A percentile compares a stretch with the other conserved stretches of the same genome.
These are phyloP conservation scores for Cyprinodon diabolis DNA, from an alignment of 2,797 vertebrate species.

Conservation along the genomic window DNA sequence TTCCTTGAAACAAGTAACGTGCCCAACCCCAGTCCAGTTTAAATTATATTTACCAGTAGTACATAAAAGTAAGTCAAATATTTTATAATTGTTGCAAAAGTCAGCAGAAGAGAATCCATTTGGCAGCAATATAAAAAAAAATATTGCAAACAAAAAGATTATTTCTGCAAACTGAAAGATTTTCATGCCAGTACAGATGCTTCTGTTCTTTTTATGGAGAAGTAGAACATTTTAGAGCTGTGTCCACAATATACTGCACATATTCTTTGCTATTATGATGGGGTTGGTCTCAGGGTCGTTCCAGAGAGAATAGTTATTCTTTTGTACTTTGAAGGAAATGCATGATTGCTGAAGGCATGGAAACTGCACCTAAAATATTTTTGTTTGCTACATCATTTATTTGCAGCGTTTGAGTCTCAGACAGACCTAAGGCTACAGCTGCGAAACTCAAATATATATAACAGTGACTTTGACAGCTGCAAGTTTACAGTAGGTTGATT, in stretches of 20 bases:
- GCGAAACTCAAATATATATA: conserved; percentile 54
- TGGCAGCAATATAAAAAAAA: background rate
- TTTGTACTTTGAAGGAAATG: conserved; percentile 13
- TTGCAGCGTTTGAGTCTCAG: conserved; percentile 26
- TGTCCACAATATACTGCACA: background rate
- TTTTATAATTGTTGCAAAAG: conserved; percentile 17
- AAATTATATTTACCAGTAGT: background rate
- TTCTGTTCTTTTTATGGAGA: background rate
- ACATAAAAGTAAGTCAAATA: conserved; percentile 14
- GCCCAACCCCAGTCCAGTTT: no score
- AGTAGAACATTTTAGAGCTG: background rate
- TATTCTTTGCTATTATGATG: background rate
- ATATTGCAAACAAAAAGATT: background rate
- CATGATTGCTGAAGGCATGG: conserved; percentile 2
- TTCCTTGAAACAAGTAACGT: no score
- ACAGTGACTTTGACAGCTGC: conserved; percentile 46
- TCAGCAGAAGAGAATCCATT: conserved; percentile 4
- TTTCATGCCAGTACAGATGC: conserved; percentile 12
- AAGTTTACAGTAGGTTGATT: conserved; percentile 73
- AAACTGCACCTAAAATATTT: conserved; percentile 30
- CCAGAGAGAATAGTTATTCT: conserved; percentile 5
- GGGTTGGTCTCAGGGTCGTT: conserved; percentile 7
- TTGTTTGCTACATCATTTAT: conserved; percentile 42
- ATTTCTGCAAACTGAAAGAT: no score
- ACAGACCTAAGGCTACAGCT: conserved; percentile 34